phyloP scores from a whole-genome alignment of 1,140 invertebrate species.

The Archegozetes longisetosus region DNA sequence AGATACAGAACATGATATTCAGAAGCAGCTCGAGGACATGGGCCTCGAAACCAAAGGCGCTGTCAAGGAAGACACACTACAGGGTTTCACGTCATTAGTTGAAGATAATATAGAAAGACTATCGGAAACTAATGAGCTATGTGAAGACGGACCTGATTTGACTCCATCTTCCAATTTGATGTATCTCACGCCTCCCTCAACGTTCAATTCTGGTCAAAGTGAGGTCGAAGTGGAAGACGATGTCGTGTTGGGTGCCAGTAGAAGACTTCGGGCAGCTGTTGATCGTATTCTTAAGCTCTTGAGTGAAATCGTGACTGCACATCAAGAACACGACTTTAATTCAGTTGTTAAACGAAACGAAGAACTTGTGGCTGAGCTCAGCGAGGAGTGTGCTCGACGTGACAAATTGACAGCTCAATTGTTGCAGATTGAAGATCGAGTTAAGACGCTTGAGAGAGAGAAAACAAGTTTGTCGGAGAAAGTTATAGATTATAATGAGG shows the following conservation, averaged over 20 bases:
- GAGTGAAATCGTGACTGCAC: conserved; percentile 8
- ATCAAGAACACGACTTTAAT: conserved; percentile 17
- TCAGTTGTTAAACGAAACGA: conserved; percentile 18
- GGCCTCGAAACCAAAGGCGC: conserved; percentile 15
- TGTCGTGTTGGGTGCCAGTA: conserved; percentile 21
- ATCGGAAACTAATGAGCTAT: conserved; percentile 14
- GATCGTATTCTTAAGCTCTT: conserved; percentile 19
- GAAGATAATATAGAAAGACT: conserved; percentile 16
- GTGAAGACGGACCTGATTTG: conserved; percentile 21
- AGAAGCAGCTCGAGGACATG: conserved; percentile 15
- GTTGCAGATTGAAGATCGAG: conserved; percentile 1
- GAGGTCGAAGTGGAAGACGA: conserved; percentile 20
- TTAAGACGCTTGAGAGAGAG: conserved; percentile 2
- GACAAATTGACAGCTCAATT: conserved; percentile 5
- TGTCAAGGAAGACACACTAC: background rate
- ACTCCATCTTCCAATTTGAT: background rate
- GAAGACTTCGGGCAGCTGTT: conserved; percentile 17
- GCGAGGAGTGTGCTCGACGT: conserved; percentile 15
- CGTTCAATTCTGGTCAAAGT: background rate
- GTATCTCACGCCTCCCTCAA: conserved; percentile 12
- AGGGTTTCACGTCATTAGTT: background rate
- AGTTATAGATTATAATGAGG: conserved; percentile 7
- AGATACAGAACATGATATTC: conserved; percentile 21
- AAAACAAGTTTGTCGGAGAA: background rate
- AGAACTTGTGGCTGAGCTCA: conserved; percentile 14